Evolutionary conservation across 1,140 invertebrate species (phyloP).

Genomic region (Papilio helenus): DNA sequence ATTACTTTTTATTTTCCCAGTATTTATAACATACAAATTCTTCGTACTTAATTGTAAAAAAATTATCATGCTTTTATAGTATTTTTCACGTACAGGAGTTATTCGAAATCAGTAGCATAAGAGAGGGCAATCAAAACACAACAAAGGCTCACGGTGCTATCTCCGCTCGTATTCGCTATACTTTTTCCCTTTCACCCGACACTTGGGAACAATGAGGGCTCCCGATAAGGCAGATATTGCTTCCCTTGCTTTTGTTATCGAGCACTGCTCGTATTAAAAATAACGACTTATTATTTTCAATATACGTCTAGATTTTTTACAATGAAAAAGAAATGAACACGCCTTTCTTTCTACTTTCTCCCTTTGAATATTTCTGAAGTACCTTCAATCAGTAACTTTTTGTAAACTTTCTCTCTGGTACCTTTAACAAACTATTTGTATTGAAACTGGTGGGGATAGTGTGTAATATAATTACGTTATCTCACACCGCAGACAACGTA

Average conservation of each 20-base stretch:
- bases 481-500: slow-evolving; percentile 34
- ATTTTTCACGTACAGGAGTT: neutral
- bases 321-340: neutral
- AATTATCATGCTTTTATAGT: neutral
- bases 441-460: neutral
- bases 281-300: neutral
- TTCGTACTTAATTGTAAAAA: neutral
- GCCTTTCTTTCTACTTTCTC: neutral
- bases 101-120: slow-evolving; percentile 13
- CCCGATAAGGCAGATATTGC: slow-evolving; percentile 33
- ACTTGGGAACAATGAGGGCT: slow-evolving; percentile 33
- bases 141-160: neutral
- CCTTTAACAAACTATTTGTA: neutral
- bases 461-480: slow-evolving; percentile 23
- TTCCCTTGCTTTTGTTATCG: slow-evolving; percentile 26
- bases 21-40: neutral
- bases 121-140: slow-evolving; percentile 29
- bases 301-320: neutral
- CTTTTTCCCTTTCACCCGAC: slow-evolving; percentile 27
- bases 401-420: too few relatives aligned
- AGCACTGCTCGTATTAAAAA: slow-evolving; percentile 3
- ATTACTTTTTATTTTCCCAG: neutral
- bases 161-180: neutral
- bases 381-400: too few relatives aligned
- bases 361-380: too few relatives aligned